Evolutionary conservation across 2,797 vertebrate species (phyloP).

Genomic region (Centroberyx gerrardi): DNA sequence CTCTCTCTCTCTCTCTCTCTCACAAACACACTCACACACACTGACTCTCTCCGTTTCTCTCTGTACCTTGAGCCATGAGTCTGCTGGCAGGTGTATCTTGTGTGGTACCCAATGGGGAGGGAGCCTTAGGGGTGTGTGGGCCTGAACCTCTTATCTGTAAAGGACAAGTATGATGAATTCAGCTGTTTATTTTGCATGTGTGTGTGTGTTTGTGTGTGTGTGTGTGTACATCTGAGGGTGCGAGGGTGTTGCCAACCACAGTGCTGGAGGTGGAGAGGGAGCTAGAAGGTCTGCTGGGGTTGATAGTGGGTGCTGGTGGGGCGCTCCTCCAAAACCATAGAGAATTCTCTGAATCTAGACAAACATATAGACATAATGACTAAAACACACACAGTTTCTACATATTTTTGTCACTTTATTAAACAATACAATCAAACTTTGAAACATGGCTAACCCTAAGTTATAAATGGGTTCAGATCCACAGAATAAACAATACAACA

Average conservation of each 20-base stretch:
- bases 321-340: slow-evolving; percentile 87
- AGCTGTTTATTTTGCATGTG: slow-evolving; percentile 12
- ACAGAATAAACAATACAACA: not conserved
- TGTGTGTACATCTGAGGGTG: slow-evolving; percentile 5
- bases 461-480: not conserved
- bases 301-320: slow-evolving; percentile 64
- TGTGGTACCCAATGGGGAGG: slow-evolving; percentile 61
- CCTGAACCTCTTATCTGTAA: slow-evolving; percentile 83
- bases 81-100: slow-evolving; percentile 84
- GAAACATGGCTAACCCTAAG: too few relatives aligned
- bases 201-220: not conserved
- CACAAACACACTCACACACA: not conserved
- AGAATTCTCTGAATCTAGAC: slow-evolving; percentile 89
- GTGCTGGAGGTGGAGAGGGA: slow-evolving; percentile 95
- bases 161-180: slow-evolving; percentile 40
- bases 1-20: not conserved
- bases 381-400: not conserved
- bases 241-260: slow-evolving; percentile 81
- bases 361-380: not conserved
- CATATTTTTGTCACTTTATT: not conserved
- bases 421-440: not conserved
- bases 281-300: slow-evolving; percentile 84
- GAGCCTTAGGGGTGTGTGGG: slow-evolving; percentile 65
- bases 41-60: slow-evolving; percentile 7
- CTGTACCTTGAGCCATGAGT: slow-evolving; percentile 90